These are phyloP conservation scores for Troides aeacus DNA, from an alignment of 2,888 invertebrate genomes.

Conservation along the genomic window DNA sequence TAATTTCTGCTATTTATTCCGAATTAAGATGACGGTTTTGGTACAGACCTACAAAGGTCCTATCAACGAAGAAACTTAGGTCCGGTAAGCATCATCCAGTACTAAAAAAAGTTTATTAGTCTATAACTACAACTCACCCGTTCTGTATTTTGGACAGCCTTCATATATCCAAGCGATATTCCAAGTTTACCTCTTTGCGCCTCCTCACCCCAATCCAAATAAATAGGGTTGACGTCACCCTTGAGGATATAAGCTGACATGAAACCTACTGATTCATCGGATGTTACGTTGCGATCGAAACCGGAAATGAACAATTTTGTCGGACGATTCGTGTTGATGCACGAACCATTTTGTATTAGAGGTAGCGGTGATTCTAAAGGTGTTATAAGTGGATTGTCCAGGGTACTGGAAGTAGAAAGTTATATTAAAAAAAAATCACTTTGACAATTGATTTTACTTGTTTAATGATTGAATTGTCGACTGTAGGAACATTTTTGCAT, in stretches of 20 bases:
- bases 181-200: slow-evolving; percentile 1
- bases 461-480: too few species aligned
- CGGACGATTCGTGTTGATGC: slow-evolving; percentile 6
- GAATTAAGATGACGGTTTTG: too few species aligned
- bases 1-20: too few species aligned
- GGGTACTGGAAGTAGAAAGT: slow-evolving; percentile 15
- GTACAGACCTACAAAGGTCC: too few species aligned
- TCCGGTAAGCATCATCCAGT: not conserved
- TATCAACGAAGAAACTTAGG: too few species aligned
- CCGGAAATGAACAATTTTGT: slow-evolving; percentile 19
- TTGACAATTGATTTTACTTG: too few species aligned
- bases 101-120: not conserved
- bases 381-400: slow-evolving; percentile 12
- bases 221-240: slow-evolving; percentile 15
- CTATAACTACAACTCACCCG: slow-evolving; percentile 8
- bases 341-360: slow-evolving; percentile 8
- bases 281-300: slow-evolving; percentile 6
- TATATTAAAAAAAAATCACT: not conserved
- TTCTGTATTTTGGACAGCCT: slow-evolving; percentile 15
- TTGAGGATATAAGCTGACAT: slow-evolving; percentile 13
- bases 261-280: not conserved
- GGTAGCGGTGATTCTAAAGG: slow-evolving; percentile 18
- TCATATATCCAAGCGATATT: slow-evolving; percentile 9
- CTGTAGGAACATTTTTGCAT: too few species aligned
- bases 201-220: slow-evolving; percentile 24